phyloP scores from a whole-genome alignment of 2,888 invertebrate species.

The Ormyrus pomaceus region DNA sequence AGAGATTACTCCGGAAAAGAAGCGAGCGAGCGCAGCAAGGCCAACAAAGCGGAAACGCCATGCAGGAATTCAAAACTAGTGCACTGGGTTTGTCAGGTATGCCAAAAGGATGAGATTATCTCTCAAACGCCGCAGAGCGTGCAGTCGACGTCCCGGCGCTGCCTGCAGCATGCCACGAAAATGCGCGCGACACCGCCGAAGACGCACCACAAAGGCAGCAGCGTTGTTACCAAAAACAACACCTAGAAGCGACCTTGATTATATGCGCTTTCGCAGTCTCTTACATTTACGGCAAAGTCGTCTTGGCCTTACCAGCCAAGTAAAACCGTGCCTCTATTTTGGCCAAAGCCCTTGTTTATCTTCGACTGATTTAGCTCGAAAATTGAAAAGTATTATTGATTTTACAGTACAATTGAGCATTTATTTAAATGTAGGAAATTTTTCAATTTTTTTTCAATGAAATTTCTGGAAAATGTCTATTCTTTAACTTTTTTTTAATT shows the following conservation, averaged over 20 bases:
- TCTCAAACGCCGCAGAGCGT: conserved; percentile 56
- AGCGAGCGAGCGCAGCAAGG: neutral
- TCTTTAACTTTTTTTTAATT: no score
- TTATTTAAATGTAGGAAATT: no score
- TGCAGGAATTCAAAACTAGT: conserved; percentile 3
- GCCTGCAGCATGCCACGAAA: neutral
- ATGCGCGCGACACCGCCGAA: neutral
- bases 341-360: no score
- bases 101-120: conserved; percentile 63
- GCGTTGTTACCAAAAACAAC: conserved; percentile 54
- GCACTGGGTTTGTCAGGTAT: conserved; percentile 39
- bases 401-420: no score
- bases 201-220: conserved; percentile 2
- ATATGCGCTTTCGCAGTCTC: conserved; percentile 55
- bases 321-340: no score
- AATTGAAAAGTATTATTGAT: no score
- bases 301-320: no score
- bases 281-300: conserved; percentile 57
- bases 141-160: conserved; percentile 24
- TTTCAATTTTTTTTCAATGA: no score
- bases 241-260: conserved; percentile 63
- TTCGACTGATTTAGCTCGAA: no score
- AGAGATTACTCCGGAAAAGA: neutral
- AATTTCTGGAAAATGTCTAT: no score
- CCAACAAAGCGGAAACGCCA: conserved; percentile 9